phyloP scores from a whole-genome alignment of 37 sponge, comb jelly and placozoan species.

The Geodia barretti region DNA sequence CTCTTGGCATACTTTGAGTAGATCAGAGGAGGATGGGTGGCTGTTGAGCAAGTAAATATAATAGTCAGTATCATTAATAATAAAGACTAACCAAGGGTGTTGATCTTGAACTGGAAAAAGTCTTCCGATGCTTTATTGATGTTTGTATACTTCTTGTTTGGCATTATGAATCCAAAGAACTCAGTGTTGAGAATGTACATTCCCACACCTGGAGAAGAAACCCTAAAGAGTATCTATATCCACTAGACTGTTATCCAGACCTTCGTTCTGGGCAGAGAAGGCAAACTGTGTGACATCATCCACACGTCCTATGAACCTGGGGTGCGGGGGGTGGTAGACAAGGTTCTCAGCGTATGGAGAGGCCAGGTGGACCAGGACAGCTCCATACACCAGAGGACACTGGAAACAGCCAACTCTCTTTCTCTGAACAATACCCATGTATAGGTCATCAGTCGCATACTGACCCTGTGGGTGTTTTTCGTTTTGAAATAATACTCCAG shows the following conservation, averaged over 20 bases:
- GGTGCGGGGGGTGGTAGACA: slow-evolving; percentile 61
- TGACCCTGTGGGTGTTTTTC: slow-evolving; percentile 71
- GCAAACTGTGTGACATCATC: slow-evolving; percentile 90
- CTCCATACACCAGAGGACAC: slow-evolving; percentile 84
- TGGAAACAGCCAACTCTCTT: slow-evolving; percentile 63
- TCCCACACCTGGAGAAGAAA: slow-evolving; percentile 44
- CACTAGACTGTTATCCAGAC: slow-evolving; percentile 21
- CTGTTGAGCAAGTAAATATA: slow-evolving; percentile 12
- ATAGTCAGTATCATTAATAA: not conserved
- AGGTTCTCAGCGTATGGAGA: slow-evolving; percentile 41
- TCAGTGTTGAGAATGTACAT: slow-evolving; percentile 80
- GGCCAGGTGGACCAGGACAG: slow-evolving; percentile 79
- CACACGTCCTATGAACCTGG: slow-evolving; percentile 51
- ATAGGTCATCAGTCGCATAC: slow-evolving; percentile 70
- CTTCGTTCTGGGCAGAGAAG: slow-evolving; percentile 56
- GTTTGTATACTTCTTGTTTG: slow-evolving; percentile 10
- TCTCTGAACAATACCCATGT: slow-evolving; percentile 60
- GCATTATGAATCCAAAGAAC: slow-evolving; percentile 58
- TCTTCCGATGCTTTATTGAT: slow-evolving; percentile 36
- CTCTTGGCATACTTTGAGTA: slow-evolving; percentile 12
- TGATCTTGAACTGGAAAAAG: slow-evolving; percentile 53
- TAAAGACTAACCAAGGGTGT: slow-evolving; percentile 44
- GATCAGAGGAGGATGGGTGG: slow-evolving; percentile 60
- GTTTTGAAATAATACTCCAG: not conserved
- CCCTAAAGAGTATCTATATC: not conserved